A percentile compares a stretch with the other conserved stretches of the same genome.
Evolutionary conservation across 2,888 invertebrate species (phyloP).

Genomic region (Drosophila fungiperda): DNA sequence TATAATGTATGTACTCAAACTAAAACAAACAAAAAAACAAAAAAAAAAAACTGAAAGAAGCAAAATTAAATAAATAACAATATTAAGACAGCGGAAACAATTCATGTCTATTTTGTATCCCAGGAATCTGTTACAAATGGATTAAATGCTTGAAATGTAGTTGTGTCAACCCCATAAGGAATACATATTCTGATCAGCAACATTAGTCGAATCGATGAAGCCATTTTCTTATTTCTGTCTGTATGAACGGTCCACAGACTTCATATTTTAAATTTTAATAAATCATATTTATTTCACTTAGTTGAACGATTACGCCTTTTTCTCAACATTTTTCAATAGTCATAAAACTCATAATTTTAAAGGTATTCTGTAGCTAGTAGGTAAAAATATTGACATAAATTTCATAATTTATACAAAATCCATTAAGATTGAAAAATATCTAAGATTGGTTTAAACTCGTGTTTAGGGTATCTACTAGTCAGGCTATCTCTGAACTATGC

Average conservation of each 20-base stretch:
- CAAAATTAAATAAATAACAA: constrained; percentile 76
- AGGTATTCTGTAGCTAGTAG: neutral
- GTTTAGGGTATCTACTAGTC: neutral
- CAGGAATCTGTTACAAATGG: neutral
- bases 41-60: constrained; percentile 61
- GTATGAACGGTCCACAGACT: neutral
- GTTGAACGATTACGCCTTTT: neutral
- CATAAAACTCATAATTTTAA: neutral
- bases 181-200: neutral
- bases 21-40: constrained; percentile 44
- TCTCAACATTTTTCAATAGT: neutral
- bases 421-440: neutral
- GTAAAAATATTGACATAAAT: neutral
- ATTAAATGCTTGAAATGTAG: neutral
- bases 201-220: neutral
- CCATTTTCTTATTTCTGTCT: neutral
- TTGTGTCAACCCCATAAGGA: neutral
- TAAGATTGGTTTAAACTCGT: neutral
- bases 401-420: neutral
- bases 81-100: constrained; percentile 64
- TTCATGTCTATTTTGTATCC: neutral
- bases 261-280: neutral
- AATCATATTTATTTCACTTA: neutral
- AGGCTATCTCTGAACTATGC: neutral
- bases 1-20: constrained; percentile 72